Evolutionary conservation across 2,797 vertebrate genomes (phyloP), one percentile per base, ranked within the genome.

Genomic region (Telmatherina bonti): DNA sequence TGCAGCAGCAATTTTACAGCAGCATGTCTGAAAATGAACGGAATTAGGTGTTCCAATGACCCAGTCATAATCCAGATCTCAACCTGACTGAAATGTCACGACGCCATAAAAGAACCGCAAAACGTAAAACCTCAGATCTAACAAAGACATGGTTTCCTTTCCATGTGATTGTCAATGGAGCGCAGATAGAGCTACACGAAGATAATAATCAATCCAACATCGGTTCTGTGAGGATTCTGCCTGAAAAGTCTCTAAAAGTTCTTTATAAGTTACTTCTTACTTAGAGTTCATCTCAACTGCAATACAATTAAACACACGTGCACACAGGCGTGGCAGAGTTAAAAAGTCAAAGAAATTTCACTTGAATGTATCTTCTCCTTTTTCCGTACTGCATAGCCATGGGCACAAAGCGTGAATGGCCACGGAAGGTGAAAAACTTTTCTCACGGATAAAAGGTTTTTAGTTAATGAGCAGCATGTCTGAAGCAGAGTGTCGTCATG

Each of bases 401-500:
- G 57, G 74, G 55, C 66, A 83, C 62, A 59, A 52, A 51, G 30
- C 15, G 7, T 66, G 35, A 59, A 84, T 69, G 63, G 77, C 65
- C 55, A 76, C 51, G 35, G 54, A 56, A 65, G 61, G 55, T 18
- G 26, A 73, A 68, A 70, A 54, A 61, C 29, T 59, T 18, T 74
- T 67, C 27, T 68, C 52, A 56, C 35, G 65, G 60, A 76, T 59
- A 55, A 81, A 77, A 82, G 67, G 1, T 70, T n/a, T 84, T 70
- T 30, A 9, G 62, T 66, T 78, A 83, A 87, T 83, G 65, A 86
- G 65, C 66, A 27, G 59, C 36, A 35, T 45, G 45, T 80, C 70
- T 84, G 71, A 82, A 59, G 74, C 38, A 15, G 59, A 81, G 74
- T 49, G 58, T 70, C 80, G 67, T 79, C 74, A 79, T 61, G 56